These are phyloP conservation scores for Eumaeus atala DNA, from an alignment of 1,140 invertebrate genomes.

Conservation along the genomic window DNA sequence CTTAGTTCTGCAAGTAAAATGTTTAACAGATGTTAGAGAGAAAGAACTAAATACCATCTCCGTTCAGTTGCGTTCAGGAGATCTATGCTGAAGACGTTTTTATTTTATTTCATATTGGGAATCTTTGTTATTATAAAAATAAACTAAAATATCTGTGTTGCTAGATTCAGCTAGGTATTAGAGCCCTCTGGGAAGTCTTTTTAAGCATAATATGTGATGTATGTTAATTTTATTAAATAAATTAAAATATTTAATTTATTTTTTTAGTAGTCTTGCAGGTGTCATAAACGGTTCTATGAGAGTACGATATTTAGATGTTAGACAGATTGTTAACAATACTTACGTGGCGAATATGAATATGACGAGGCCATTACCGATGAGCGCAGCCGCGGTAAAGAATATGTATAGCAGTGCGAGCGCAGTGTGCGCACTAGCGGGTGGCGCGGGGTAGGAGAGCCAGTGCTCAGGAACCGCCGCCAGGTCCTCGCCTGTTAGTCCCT, in stretches of 20 bases:
- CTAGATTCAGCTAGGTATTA: not conserved
- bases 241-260: too few species aligned
- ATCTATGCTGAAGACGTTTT: too few species aligned
- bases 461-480: constrained; percentile 86
- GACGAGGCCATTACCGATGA: constrained; percentile 90
- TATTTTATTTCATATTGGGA: too few species aligned
- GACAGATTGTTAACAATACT: too few species aligned
- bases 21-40: not conserved
- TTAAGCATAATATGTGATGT: too few species aligned
- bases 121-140: not conserved
- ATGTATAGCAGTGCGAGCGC: constrained; percentile 87
- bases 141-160: not conserved
- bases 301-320: too few species aligned
- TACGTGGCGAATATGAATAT: constrained; percentile 91
- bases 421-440: constrained; percentile 88
- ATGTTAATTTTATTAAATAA: too few species aligned
- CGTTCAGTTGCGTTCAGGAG: too few species aligned
- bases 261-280: too few species aligned
- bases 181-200: too few species aligned
- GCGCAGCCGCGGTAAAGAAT: constrained; percentile 84
- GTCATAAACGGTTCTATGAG: too few species aligned
- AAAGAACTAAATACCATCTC: not conserved
- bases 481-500: constrained; percentile 85
- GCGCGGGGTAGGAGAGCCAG: constrained; percentile 86
- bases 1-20: constrained; percentile 79